Conservation (phyloP, 2,797 vertebrate species). For the Lagocephalus sceleratus region DNA sequence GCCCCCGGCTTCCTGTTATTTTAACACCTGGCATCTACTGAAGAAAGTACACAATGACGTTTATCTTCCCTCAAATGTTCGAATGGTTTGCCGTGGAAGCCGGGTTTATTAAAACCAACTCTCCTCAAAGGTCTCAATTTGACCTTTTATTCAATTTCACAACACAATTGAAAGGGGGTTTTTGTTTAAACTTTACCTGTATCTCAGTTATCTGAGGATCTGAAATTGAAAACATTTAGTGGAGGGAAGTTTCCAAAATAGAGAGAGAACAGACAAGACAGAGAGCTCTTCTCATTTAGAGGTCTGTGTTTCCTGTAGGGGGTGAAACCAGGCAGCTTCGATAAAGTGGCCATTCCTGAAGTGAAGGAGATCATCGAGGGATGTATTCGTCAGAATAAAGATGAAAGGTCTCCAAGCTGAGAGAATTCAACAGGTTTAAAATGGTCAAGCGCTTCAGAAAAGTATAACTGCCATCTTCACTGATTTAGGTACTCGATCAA, state of each 20-base stretch:
- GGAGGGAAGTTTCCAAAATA: slow-evolving; percentile 16
- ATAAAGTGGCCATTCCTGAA: slow-evolving; percentile 98
- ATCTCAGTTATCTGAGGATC: background rate
- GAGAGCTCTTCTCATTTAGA: slow-evolving; percentile 53
- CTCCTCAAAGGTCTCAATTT: background rate
- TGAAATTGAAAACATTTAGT: slow-evolving; percentile 2
- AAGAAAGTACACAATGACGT: slow-evolving; percentile 3
- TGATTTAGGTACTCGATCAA: slow-evolving; percentile 91
- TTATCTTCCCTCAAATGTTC: background rate
- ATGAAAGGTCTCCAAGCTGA: slow-evolving; percentile 83
- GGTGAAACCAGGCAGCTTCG: slow-evolving; percentile 97
- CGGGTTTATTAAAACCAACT: background rate
- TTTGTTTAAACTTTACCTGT: background rate
- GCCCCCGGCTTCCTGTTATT: slow-evolving; percentile 29
- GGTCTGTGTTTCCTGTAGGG: slow-evolving; percentile 83
- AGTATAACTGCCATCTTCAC: slow-evolving; percentile 14
- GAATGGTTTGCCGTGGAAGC: background rate
- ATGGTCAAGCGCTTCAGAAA: background rate
- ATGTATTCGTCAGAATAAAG: slow-evolving; percentile 97
- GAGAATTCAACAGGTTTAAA: background rate
- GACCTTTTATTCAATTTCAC: background rate
- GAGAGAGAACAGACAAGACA: background rate
- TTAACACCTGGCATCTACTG: slow-evolving; percentile 5
- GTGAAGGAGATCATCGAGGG: slow-evolving; percentile 99
- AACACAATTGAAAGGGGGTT: slow-evolving; percentile 6